Conservation (phyloP, 2,113 vertebrate genomes). For the Pangasianodon hypophthalmus region DNA sequence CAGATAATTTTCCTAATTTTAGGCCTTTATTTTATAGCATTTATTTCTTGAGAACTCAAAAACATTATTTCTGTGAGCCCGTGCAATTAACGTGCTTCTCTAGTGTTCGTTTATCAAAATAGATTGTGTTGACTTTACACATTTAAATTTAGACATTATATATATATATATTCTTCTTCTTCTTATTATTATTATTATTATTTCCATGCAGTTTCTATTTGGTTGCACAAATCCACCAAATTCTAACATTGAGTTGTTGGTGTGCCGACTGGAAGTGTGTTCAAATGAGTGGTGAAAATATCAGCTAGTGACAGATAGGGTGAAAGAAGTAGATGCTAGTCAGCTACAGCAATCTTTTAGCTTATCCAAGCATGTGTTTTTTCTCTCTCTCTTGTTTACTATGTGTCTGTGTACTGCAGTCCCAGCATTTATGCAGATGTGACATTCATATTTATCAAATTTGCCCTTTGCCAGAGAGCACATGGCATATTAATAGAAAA, state of each 20-base stretch:
- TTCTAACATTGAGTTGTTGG: background rate
- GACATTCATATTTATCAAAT: conserved; percentile 45
- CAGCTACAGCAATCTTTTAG: background rate
- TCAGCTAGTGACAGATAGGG: background rate
- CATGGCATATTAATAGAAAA: conserved; percentile 20
- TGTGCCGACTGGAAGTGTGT: background rate
- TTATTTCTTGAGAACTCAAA: background rate
- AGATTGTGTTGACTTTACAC: background rate
- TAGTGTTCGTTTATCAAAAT: background rate
- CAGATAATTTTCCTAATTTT: background rate
- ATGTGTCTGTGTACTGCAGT: background rate
- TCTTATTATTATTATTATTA: background rate
- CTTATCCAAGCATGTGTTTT: background rate
- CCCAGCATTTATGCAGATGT: conserved; percentile 32
- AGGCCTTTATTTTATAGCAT: background rate
- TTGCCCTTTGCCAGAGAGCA: conserved; percentile 37
- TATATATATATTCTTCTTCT: background rate
- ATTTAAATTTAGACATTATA: background rate
- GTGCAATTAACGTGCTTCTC: background rate
- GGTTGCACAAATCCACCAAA: background rate
- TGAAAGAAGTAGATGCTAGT: background rate
- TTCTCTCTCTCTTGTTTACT: background rate
- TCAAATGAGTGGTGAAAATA: background rate
- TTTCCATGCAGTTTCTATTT: background rate
- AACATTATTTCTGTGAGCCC: background rate